Evolutionary conservation across 2,888 invertebrate species (phyloP).

Genomic region (Eupithecia subfuscata): DNA sequence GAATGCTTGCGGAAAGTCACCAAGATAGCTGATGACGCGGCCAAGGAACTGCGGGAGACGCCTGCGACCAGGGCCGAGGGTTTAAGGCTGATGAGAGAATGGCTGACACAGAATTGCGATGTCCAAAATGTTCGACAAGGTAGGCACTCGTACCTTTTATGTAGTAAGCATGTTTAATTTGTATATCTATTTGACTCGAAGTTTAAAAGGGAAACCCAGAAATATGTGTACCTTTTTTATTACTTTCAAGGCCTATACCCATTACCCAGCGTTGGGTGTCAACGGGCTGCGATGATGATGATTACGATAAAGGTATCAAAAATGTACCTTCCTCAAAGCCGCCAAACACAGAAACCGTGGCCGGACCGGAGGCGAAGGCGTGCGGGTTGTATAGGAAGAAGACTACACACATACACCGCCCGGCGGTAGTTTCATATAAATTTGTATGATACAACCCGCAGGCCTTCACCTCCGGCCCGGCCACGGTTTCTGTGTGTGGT

Average conservation of each 20-base stretch:
- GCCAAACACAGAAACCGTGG: too few relatives aligned
- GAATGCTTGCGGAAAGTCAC: conserved; percentile 57
- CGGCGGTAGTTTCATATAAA: too few relatives aligned
- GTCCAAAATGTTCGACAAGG: conserved; percentile 87
- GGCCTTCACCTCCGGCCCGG: too few relatives aligned
- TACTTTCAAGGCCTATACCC: not conserved
- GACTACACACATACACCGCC: too few relatives aligned
- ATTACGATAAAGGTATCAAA: not conserved
- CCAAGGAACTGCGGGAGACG: conserved; percentile 88
- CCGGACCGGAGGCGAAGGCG: too few relatives aligned
- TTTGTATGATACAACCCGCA: too few relatives aligned
- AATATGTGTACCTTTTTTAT: not conserved
- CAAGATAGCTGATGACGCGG: conserved; percentile 78
- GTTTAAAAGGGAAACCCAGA: not conserved
- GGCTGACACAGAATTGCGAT: conserved; percentile 88
- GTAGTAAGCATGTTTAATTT: not conserved
- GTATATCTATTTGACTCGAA: not conserved
- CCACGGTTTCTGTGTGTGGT: too few relatives aligned
- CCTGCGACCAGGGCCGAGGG: conserved; percentile 86
- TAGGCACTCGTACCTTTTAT: conserved; percentile 47
- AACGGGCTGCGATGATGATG: not conserved
- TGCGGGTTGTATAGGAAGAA: too few relatives aligned
- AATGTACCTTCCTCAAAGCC: not conserved
- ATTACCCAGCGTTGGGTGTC: not conserved
- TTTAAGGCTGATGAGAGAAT: conserved; percentile 86